Evolutionary conservation across 2,113 vertebrate genomes (phyloP).

Genomic region (Sclerurus mexicanus): DNA sequence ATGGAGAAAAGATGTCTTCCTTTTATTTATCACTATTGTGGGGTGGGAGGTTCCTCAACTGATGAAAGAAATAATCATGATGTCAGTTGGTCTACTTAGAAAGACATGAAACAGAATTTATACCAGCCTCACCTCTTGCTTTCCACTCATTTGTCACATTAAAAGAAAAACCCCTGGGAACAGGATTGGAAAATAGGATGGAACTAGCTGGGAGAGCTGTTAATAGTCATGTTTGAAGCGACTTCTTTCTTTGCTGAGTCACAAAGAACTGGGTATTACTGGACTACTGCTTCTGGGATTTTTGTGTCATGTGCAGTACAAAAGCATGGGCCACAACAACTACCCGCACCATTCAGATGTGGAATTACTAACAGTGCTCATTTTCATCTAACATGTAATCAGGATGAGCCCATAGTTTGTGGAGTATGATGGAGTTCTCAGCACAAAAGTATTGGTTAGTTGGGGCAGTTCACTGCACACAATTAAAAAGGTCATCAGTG

Average conservation of each 20-base stretch:
- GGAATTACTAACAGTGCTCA: not conserved
- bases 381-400: not conserved
- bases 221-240: not conserved
- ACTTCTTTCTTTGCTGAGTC: not conserved
- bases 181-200: not conserved
- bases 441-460: not conserved
- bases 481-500: not conserved
- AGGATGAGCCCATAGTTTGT: not conserved
- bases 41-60: not conserved
- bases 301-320: not conserved
- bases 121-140: not conserved
- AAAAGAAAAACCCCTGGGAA: not conserved
- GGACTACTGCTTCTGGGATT: not conserved
- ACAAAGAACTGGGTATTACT: not conserved
- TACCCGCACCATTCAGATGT: not conserved
- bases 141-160: not conserved
- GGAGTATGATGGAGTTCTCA: not conserved
- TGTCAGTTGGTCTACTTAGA: not conserved
- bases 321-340: not conserved
- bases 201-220: not conserved
- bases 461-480: not conserved
- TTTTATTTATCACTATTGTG: not conserved
- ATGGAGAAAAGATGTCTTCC: not conserved
- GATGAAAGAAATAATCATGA: not conserved
- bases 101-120: constrained; percentile 1